Conservation (phyloP, 2,888 invertebrate species). For the Dolichomitus sp. region DNA sequence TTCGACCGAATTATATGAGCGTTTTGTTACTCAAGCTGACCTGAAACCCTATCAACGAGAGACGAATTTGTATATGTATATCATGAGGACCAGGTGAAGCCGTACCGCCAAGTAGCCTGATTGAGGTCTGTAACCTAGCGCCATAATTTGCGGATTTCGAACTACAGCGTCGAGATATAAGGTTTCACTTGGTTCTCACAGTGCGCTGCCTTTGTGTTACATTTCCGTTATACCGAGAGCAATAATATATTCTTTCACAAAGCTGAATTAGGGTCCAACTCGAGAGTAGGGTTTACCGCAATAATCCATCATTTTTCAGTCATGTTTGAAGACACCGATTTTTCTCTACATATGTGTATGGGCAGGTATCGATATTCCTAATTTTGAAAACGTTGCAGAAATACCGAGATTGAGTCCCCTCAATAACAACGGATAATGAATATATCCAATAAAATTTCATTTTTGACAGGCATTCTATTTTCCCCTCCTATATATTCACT, state of each 20-base stretch:
- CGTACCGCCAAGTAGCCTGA: not conserved
- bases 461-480: constrained; percentile 1
- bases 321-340: no score
- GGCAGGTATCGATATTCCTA: not conserved
- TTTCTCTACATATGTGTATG: not conserved
- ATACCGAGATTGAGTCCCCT: not conserved
- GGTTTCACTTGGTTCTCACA: not conserved
- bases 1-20: constrained; percentile 25
- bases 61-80: not conserved
- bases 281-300: no score
- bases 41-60: constrained; percentile 1
- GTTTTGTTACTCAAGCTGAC: constrained; percentile 12
- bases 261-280: not conserved
- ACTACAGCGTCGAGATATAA: not conserved
- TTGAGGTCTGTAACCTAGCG: not conserved
- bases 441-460: constrained; percentile 10
- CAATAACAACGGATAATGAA: not conserved
- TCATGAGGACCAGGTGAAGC: not conserved
- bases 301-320: no score
- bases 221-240: not conserved
- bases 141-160: not conserved
- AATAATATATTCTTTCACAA: not conserved
- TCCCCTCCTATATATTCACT: not conserved
- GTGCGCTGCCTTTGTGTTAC: not conserved
- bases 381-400: not conserved